Conservation (phyloP, 2,113 vertebrate genomes). For the Pyrgilauda ruficollis region DNA sequence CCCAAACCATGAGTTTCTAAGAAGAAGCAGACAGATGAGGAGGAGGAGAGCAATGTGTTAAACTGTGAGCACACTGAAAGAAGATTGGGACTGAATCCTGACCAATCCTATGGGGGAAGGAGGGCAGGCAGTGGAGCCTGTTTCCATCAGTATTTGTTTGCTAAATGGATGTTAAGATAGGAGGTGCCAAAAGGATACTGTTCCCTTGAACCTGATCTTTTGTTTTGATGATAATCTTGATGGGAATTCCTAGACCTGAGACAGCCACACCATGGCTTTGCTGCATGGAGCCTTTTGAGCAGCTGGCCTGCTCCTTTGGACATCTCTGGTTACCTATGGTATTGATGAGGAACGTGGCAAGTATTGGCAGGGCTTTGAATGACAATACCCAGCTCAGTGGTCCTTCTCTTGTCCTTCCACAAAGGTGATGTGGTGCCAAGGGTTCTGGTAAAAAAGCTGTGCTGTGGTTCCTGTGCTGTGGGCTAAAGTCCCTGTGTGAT, state of each 20-base stretch:
- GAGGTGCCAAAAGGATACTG: not conserved
- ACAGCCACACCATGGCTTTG: not conserved
- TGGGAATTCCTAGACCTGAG: not conserved
- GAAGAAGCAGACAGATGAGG: not conserved
- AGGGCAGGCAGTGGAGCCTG: not conserved
- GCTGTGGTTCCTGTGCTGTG: not conserved
- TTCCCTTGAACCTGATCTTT: not conserved
- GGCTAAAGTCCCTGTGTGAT: rapidly evolving
- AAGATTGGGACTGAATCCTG: not conserved
- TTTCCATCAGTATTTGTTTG: not conserved
- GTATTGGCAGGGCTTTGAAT: not conserved
- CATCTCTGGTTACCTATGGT: not conserved
- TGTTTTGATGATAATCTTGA: not conserved
- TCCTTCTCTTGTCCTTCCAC: not conserved
- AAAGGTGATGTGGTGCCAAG: not conserved
- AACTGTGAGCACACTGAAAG: not conserved
- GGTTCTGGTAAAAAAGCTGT: not conserved
- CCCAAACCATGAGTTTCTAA: not conserved
- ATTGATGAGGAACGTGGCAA: not conserved
- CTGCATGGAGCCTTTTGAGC: not conserved
- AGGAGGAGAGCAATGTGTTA: not conserved
- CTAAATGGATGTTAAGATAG: not conserved
- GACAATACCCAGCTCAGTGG: not conserved
- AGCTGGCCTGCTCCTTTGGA: not conserved
- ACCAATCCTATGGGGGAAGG: rapidly evolving